These are phyloP conservation scores for Polyergus mexicanus DNA, from an alignment of 1,140 invertebrate genomes.

Conservation along the genomic window DNA sequence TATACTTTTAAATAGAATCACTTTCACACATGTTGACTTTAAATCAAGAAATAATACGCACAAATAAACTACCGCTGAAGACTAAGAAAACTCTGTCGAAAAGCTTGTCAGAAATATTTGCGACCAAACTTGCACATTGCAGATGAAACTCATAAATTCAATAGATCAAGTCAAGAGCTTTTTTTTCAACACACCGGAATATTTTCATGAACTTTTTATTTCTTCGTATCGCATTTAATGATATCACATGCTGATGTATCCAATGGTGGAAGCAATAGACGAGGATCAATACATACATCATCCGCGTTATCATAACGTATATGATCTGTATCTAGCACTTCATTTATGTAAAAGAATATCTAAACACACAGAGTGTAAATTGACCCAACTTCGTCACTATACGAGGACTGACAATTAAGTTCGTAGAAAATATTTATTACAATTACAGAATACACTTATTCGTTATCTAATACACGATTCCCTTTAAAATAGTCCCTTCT, in stretches of 20 bases:
- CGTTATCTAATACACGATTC: too few species aligned
- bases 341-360: conserved; percentile 3
- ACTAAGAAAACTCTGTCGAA: not conserved
- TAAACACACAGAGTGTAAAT: not conserved
- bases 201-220: not conserved
- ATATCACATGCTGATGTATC: not conserved
- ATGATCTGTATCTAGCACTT: conserved; percentile 10
- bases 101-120: not conserved
- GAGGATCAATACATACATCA: not conserved
- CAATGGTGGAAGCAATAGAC: not conserved
- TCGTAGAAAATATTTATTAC: too few species aligned
- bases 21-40: not conserved
- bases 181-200: not conserved
- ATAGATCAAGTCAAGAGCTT: not conserved
- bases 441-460: too few species aligned
- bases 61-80: not conserved
- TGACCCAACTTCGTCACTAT: not conserved
- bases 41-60: not conserved
- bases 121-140: not conserved
- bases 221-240: not conserved
- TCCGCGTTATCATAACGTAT: conserved; percentile 38
- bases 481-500: too few species aligned
- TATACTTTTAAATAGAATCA: not conserved
- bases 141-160: not conserved
- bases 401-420: too few species aligned